Conservation (phyloP, 2,113 vertebrate genomes). For the Accipiter cooperii region DNA sequence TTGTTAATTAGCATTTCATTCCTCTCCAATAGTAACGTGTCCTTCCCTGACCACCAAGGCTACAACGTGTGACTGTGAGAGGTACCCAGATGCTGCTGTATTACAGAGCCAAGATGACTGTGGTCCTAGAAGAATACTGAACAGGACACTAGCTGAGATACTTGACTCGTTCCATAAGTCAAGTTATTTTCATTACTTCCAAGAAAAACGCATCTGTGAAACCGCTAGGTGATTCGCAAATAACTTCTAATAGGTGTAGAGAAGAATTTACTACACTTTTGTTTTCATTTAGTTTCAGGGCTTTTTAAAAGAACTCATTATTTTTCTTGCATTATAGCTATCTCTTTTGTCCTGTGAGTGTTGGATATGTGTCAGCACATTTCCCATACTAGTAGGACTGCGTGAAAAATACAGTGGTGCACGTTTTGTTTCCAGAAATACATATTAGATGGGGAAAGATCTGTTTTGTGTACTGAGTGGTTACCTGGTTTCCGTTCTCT, state of each 20-base stretch:
- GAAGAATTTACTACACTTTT: neutral
- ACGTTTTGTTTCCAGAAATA: neutral
- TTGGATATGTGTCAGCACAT: neutral
- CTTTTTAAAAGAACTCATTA: neutral
- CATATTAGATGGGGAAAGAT: neutral
- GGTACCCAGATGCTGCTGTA: neutral
- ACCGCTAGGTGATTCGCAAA: neutral
- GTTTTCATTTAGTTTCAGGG: neutral
- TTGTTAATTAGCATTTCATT: neutral
- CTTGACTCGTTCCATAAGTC: neutral
- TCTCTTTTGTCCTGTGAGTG: neutral
- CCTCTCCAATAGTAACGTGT: neutral
- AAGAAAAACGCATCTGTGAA: neutral
- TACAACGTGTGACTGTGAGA: neutral
- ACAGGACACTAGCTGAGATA: neutral
- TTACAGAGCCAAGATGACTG: neutral
- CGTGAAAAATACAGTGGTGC: neutral
- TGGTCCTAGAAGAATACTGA: neutral
- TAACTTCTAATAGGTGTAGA: neutral
- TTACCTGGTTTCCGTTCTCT: neutral
- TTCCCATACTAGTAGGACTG: accelerated
- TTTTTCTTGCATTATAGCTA: neutral
- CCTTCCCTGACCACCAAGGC: neutral
- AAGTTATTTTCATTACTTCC: neutral
- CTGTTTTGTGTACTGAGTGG: neutral